These are phyloP conservation scores for Heptranchias perlo DNA, from an alignment of 2,113 vertebrate genomes.

Conservation along the genomic window DNA sequence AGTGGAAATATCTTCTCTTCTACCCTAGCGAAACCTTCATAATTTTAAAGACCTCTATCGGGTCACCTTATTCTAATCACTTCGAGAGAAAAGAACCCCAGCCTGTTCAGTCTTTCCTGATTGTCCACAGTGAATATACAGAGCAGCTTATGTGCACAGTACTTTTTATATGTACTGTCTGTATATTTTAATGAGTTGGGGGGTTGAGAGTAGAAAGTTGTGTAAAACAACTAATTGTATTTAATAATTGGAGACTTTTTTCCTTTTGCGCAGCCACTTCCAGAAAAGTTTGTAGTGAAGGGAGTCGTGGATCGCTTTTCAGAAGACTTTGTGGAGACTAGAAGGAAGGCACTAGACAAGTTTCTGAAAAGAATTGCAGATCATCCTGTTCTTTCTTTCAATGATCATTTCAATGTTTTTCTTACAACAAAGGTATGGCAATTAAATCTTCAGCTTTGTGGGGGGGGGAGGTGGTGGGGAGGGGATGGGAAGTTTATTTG, in stretches of 20 bases:
- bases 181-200: not conserved
- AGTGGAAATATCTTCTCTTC: not conserved
- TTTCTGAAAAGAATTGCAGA: slow-evolving; percentile 92
- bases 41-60: not conserved
- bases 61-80: not conserved
- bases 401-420: slow-evolving; percentile 84
- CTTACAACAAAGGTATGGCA: slow-evolving; percentile 82
- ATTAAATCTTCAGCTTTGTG: not conserved
- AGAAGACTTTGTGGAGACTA: slow-evolving; percentile 93
- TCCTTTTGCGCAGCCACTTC: slow-evolving; percentile 69
- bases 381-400: slow-evolving; percentile 94
- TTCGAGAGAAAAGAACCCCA: not conserved
- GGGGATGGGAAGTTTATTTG: not conserved
- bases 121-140: not conserved
- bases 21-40: not conserved
- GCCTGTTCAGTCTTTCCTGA: not conserved
- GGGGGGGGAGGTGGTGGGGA: no score
- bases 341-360: slow-evolving; percentile 92
- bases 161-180: not conserved
- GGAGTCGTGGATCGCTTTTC: slow-evolving; percentile 96
- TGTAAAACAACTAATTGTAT: not conserved
- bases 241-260: not conserved
- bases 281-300: slow-evolving; percentile 97
- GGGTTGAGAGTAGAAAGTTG: not conserved
- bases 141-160: not conserved